phyloP scores from a whole-genome alignment of 2,888 invertebrate species.

The Drosophila peninsularis region DNA sequence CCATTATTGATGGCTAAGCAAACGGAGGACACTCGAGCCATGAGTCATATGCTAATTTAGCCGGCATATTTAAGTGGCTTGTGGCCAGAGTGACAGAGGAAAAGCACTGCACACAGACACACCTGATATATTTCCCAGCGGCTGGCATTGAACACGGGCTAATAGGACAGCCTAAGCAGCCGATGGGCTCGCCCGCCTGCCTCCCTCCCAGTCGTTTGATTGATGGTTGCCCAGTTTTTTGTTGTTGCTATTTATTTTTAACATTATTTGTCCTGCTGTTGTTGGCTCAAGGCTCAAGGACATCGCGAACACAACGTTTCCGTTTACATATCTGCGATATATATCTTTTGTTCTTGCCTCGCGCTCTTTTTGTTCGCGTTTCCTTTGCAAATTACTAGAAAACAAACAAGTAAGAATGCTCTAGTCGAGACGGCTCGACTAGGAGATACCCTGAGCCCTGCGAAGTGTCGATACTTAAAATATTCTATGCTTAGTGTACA shows the following conservation, averaged over 20 bases:
- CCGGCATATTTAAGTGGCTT: constrained; percentile 13
- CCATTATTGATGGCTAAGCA: constrained; percentile 73
- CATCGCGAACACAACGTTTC: constrained; percentile 26
- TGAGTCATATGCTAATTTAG: constrained; percentile 76
- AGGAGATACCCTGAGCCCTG: no score
- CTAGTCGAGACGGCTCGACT: no score
- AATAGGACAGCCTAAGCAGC: constrained; percentile 32
- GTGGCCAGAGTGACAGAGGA: constrained; percentile 14
- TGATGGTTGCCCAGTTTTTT: constrained; percentile 61
- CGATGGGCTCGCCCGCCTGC: constrained; percentile 14
- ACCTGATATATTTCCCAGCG: constrained; percentile 60
- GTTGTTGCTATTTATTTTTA: constrained; percentile 30
- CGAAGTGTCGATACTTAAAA: no score
- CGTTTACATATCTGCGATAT: constrained; percentile 9
- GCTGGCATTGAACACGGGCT: constrained; percentile 57
- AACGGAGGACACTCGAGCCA: constrained; percentile 41
- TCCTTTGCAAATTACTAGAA: constrained; percentile 47
- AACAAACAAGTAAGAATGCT: no score
- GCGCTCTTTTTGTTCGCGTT: background rate
- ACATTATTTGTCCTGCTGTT: constrained; percentile 32
- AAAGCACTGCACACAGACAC: constrained; percentile 32
- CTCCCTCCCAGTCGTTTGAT: constrained; percentile 52
- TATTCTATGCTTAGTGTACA: no score
- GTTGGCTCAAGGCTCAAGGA: constrained; percentile 56
- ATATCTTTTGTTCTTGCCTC: background rate